A percentile compares a stretch with the other conserved stretches of the same genome.
Conservation (phyloP, 2,888 invertebrate genomes). For the Fissipunctia ypsillon region DNA sequence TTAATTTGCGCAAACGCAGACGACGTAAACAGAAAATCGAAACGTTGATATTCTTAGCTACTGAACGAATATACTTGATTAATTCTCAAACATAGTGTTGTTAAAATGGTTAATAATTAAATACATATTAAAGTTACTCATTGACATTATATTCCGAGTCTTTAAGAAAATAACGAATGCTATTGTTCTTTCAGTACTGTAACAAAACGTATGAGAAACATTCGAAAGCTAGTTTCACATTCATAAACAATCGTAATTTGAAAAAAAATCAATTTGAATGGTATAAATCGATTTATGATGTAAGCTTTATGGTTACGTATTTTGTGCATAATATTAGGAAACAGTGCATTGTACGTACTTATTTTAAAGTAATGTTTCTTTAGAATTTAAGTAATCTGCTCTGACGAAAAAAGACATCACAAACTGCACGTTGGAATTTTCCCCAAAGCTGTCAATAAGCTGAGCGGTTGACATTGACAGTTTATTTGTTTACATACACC, state of each 20-base stretch:
- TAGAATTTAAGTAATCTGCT: too few species aligned
- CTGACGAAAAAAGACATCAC: too few species aligned
- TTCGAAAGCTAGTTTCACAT: neutral
- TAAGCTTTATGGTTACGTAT: neutral
- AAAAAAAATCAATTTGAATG: neutral
- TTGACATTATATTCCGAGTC: neutral
- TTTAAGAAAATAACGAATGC: neutral
- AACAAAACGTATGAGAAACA: slow-evolving; percentile 8
- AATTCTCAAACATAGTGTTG: neutral
- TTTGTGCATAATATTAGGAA: too few species aligned
- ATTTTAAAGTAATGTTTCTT: too few species aligned
- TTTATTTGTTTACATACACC: slow-evolving; percentile 28
- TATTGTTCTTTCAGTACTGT: neutral
- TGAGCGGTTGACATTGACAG: slow-evolving; percentile 25
- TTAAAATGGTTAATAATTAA: neutral
- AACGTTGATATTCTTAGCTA: too few species aligned
- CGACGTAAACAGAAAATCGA: too few species aligned
- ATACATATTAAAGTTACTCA: neutral
- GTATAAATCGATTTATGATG: neutral
- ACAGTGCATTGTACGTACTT: neutral
- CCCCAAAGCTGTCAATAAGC: slow-evolving; percentile 19
- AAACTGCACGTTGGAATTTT: slow-evolving; percentile 10
- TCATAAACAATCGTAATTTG: neutral
- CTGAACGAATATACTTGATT: neutral
- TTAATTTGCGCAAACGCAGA: slow-evolving; percentile 23